Evolutionary conservation across 1,140 invertebrate species (phyloP).

Genomic region (Bradynema listronoti): DNA sequence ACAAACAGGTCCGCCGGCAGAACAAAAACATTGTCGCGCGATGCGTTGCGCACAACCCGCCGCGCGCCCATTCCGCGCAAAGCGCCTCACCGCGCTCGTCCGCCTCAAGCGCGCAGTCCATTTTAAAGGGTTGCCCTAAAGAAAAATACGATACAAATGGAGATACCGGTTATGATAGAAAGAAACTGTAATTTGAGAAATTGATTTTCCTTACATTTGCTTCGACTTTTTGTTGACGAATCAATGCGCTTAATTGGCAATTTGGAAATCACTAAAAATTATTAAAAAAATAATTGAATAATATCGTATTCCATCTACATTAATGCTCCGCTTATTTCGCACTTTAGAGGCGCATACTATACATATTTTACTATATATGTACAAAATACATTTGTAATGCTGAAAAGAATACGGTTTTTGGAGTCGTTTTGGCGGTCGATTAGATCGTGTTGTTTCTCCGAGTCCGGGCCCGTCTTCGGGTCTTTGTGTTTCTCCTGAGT

Average conservation of each 20-base stretch:
- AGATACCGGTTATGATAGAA: not conserved
- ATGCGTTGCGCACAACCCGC: not conserved
- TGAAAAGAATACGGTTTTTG: conserved; percentile 1
- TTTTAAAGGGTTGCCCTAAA: conserved; percentile 9
- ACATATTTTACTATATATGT: not conserved
- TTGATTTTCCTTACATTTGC: not conserved
- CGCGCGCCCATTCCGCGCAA: not conserved
- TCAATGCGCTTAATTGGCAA: not conserved
- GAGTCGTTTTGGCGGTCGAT: not conserved
- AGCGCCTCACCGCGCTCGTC: conserved; percentile 1
- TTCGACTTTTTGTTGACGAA: not conserved
- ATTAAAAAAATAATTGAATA: not conserved
- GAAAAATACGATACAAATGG: not conserved
- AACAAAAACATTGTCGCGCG: conserved; percentile 8
- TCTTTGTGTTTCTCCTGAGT: not conserved
- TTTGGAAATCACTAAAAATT: not conserved
- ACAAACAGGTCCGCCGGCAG: conserved; percentile 2
- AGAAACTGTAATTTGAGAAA: not conserved
- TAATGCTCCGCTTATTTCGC: not conserved
- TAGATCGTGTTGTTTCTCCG: not conserved
- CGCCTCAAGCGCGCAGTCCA: conserved; percentile 2
- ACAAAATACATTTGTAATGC: not conserved
- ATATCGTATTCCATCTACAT: not conserved
- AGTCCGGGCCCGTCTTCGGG: no score
- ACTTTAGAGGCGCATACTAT: not conserved